Conservation (phyloP, 2,888 invertebrate species). For the Bhutanitis thaidina region DNA sequence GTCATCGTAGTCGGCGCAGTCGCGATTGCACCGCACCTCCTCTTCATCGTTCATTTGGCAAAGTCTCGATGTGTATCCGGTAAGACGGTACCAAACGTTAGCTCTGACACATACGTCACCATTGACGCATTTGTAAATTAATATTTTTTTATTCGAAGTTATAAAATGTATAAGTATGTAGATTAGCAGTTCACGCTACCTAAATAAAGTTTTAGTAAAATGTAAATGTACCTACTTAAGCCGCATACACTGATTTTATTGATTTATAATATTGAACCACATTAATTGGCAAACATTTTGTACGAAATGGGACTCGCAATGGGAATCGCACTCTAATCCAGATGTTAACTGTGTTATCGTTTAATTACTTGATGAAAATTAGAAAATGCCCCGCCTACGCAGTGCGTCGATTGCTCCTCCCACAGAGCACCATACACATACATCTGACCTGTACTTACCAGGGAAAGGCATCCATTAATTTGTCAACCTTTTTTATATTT, state of each 20-base stretch:
- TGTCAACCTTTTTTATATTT: slow-evolving; percentile 7
- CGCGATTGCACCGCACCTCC: slow-evolving; percentile 25
- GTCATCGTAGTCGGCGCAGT: slow-evolving; percentile 41
- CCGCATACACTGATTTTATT: too few species aligned
- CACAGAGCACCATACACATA: slow-evolving; percentile 27
- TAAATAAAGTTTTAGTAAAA: too few species aligned
- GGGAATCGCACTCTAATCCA: too few species aligned
- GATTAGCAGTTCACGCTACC: too few species aligned
- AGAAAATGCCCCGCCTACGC: slow-evolving; percentile 31
- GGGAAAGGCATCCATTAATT: slow-evolving; percentile 13
- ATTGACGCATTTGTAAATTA: slow-evolving; percentile 28
- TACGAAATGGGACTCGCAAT: too few species aligned
- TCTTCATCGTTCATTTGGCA: slow-evolving; percentile 42
- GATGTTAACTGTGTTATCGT: background rate
- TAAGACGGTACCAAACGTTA: slow-evolving; percentile 25
- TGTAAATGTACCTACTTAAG: too few species aligned
- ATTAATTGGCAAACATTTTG: too few species aligned
- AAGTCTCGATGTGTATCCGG: slow-evolving; percentile 31
- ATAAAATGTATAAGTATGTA: too few species aligned
- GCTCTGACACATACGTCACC: slow-evolving; percentile 29
- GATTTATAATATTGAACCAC: too few species aligned
- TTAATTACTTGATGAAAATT: slow-evolving; percentile 30
- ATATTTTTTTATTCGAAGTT: too few species aligned
- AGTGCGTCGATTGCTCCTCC: slow-evolving; percentile 23
- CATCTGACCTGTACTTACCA: slow-evolving; percentile 27